Conservation (phyloP, 2,888 invertebrate species). For the Lysandra coridon region DNA sequence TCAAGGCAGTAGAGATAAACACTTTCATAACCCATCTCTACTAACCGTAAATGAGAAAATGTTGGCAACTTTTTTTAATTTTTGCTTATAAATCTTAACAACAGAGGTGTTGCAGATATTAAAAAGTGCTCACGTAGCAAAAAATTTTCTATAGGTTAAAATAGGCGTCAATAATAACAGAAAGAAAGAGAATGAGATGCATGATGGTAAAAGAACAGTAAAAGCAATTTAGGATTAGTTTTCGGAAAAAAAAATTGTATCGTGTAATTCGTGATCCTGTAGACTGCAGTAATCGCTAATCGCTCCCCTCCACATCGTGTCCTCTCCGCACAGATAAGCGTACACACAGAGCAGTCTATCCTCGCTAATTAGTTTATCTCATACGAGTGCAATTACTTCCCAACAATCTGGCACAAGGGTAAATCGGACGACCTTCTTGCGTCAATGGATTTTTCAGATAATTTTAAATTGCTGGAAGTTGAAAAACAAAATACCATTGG, state of each 20-base stretch:
- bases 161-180: no score
- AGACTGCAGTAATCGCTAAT: conserved; percentile 2
- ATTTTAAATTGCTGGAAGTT: conserved; percentile 7
- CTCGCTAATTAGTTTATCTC: conserved; percentile 80
- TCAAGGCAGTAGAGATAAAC: background rate
- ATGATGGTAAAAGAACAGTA: no score
- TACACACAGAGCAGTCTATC: conserved; percentile 72
- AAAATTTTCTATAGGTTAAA: no score
- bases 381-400: conserved; percentile 73
- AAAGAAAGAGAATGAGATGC: no score
- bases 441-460: conserved; percentile 27
- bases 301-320: conserved; percentile 43
- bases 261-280: background rate
- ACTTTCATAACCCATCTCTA: background rate
- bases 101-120: no score
- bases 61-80: no score
- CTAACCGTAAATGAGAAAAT: background rate
- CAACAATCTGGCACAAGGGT: conserved; percentile 75
- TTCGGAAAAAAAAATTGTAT: no score
- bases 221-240: no score
- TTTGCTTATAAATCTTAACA: no score
- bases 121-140: no score
- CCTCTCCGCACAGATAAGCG: conserved; percentile 62
- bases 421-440: conserved; percentile 49
- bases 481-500: conserved; percentile 4